A percentile compares a stretch with the other conserved stretches of the same genome.
phyloP scores from a whole-genome alignment of 2,797 vertebrate species.

The Protonibea diacanthus region DNA sequence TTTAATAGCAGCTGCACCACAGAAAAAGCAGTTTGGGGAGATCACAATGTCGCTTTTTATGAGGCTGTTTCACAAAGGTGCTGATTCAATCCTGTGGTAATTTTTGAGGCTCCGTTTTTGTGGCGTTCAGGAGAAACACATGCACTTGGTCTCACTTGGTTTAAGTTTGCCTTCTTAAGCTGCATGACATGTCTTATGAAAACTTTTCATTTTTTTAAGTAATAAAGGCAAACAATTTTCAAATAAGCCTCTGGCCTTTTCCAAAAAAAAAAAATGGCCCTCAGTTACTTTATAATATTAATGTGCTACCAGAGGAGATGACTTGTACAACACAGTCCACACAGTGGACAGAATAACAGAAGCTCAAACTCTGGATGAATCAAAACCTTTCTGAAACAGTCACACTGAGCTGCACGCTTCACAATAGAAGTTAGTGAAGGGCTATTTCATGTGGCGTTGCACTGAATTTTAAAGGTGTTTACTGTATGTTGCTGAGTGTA shows the following conservation, averaged over 20 bases:
- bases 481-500: constrained; percentile 7
- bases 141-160: background rate
- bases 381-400: constrained; percentile 8
- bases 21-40: constrained; percentile 43
- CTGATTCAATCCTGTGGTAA: constrained; percentile 45
- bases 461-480: constrained; percentile 28
- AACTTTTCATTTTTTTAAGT: constrained; percentile 17
- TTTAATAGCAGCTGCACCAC: constrained; percentile 45
- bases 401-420: background rate
- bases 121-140: constrained; percentile 1
- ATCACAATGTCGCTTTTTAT: constrained; percentile 52
- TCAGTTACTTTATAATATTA: constrained; percentile 28
- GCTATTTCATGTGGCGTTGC: constrained; percentile 1
- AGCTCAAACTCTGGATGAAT: constrained; percentile 16
- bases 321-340: constrained; percentile 15
- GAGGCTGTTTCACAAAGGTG: constrained; percentile 42
- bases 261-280: constrained; percentile 14
- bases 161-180: constrained; percentile 27
- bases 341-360: constrained; percentile 30
- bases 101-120: constrained; percentile 28
- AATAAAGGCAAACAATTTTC: constrained; percentile 26
- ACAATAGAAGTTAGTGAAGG: background rate
- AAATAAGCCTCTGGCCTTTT: constrained; percentile 12
- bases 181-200: constrained; percentile 5
- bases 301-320: constrained; percentile 23